Conservation (phyloP, 2,888 invertebrate species). For the Philereme transversata region DNA sequence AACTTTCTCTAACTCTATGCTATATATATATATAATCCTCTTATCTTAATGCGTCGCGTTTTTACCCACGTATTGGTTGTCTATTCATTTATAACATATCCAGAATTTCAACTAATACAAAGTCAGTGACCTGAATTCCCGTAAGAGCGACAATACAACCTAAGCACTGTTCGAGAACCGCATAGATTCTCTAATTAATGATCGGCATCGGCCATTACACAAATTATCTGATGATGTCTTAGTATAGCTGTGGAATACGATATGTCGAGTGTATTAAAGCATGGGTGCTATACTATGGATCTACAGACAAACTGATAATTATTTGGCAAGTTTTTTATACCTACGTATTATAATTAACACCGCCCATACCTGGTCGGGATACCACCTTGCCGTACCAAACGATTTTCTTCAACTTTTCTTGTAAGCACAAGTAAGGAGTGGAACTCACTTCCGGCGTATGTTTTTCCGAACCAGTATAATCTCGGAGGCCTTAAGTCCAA, state of each 20-base stretch:
- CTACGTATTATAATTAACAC: not conserved
- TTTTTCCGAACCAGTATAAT: too few relatives aligned
- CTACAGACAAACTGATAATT: not conserved
- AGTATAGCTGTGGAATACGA: slow-evolving; percentile 47
- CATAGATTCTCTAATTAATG: slow-evolving; percentile 51
- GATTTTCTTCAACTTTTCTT: too few relatives aligned
- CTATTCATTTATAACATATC: not conserved
- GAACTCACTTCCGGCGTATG: too few relatives aligned
- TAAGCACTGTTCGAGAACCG: slow-evolving; percentile 26
- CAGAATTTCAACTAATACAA: slow-evolving; percentile 1
- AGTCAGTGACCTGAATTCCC: slow-evolving; percentile 24
- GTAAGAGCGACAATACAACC: slow-evolving; percentile 13
- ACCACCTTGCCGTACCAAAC: too few relatives aligned
- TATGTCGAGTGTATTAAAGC: slow-evolving; percentile 20
- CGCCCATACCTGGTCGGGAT: too few relatives aligned
- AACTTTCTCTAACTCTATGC: too few relatives aligned
- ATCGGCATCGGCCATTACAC: slow-evolving; percentile 62
- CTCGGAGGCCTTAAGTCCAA: too few relatives aligned
- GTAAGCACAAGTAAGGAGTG: too few relatives aligned
- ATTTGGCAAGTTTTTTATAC: not conserved
- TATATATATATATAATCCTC: too few relatives aligned
- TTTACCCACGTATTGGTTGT: not conserved
- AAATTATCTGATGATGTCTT: slow-evolving; percentile 55
- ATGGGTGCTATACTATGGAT: not conserved
- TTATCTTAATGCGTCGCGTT: too few relatives aligned